Conservation (phyloP, 2,113 vertebrate species). For the Ginglymostoma cirratum region DNA sequence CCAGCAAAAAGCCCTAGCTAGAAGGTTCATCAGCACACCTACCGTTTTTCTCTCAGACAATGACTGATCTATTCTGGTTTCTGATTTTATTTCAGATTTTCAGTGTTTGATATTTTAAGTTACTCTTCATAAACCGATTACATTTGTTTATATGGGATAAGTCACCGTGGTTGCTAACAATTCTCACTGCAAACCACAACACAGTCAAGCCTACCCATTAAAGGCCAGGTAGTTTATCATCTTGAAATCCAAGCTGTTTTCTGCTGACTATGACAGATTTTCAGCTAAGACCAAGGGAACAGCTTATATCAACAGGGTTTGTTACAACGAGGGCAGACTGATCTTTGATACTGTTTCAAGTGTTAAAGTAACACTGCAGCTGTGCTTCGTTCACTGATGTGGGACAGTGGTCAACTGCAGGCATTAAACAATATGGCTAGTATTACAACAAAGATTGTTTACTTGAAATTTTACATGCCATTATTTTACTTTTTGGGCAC, state of each 20-base stretch:
- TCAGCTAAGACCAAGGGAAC: background rate
- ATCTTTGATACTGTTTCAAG: background rate
- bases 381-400: background rate
- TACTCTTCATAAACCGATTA: background rate
- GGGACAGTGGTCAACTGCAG: background rate
- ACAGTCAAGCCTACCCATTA: background rate
- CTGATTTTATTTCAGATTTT: background rate
- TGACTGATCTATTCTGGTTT: background rate
- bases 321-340: background rate
- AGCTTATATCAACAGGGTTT: background rate
- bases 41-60: background rate
- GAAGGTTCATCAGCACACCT: background rate
- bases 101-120: background rate
- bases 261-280: slow-evolving; percentile 12
- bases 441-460: background rate
- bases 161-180: background rate
- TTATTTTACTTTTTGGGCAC: background rate
- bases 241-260: background rate
- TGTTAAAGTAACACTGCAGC: background rate
- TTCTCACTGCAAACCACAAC: background rate
- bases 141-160: background rate
- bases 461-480: background rate
- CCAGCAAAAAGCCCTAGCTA: background rate
- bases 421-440: background rate
- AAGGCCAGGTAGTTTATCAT: background rate